These are phyloP conservation scores for Penaeus indicus DNA, from an alignment of 1,140 invertebrate genomes.

Conservation along the genomic window DNA sequence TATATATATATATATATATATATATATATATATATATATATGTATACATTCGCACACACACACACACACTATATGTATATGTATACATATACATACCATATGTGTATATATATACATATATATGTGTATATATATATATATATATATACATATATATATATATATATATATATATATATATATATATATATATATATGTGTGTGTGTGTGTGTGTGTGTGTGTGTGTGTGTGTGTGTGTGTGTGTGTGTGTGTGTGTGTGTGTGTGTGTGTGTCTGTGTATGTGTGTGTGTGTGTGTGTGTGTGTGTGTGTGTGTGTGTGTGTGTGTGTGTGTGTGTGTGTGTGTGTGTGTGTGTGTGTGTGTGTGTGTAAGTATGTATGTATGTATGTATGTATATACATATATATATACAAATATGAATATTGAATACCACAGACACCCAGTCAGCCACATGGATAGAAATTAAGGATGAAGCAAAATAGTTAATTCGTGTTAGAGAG, in stretches of 20 bases:
- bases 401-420: not conserved
- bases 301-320: slow-evolving; percentile 5
- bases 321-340: slow-evolving; percentile 1
- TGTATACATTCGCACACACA: no score
- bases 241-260: not conserved
- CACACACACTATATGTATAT: no score
- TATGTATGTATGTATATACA: not conserved
- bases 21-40: no score
- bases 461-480: no score
- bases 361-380: not conserved
- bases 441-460: no score
- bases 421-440: not conserved
- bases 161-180: slow-evolving; percentile 30
- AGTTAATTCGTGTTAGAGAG: no score
- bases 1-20: no score
- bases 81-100: not conserved
- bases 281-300: slow-evolving; percentile 26
- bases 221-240: not conserved
- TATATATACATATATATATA: slow-evolving; percentile 34
- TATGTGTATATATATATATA: slow-evolving; percentile 35
- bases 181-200: slow-evolving; percentile 4
- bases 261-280: slow-evolving; percentile 11
- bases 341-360: slow-evolving; percentile 35
- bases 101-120: slow-evolving; percentile 34
- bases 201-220: not conserved